These are phyloP conservation scores for Bos indicus DNA, from an alignment of 2,113 vertebrate genomes.

Conservation along the genomic window DNA sequence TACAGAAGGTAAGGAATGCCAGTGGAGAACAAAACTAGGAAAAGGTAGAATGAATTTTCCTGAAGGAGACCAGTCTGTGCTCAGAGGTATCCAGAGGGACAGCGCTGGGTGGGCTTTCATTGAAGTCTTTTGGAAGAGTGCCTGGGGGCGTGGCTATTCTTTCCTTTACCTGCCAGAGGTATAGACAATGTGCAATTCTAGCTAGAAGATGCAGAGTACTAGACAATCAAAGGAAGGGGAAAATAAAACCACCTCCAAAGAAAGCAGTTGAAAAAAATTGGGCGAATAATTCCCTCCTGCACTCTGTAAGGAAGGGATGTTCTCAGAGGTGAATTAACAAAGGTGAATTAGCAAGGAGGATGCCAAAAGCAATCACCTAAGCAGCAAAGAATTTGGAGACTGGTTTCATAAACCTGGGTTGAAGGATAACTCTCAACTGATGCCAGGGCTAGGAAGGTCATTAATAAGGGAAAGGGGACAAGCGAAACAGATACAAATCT, in stretches of 20 bases:
- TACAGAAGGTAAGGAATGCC: conserved; percentile 1
- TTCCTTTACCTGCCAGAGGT: conserved; percentile 19
- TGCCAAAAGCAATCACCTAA: conserved; percentile 64
- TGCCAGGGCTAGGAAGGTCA: conserved; percentile 61
- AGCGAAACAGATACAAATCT: conserved; percentile 52
- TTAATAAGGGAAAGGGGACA: conserved; percentile 45
- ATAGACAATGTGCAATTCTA: conserved; percentile 33
- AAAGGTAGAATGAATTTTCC: conserved; percentile 39
- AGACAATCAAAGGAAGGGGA: conserved; percentile 47
- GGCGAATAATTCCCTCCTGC: conserved; percentile 41
- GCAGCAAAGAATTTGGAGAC: conserved; percentile 61
- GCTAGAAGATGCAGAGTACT: not conserved
- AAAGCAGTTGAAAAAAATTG: conserved; percentile 47
- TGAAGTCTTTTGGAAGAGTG: conserved; percentile 32
- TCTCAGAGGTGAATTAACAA: conserved; percentile 60
- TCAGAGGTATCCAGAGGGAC: not conserved
- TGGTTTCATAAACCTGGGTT: conserved; percentile 11
- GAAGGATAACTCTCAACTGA: conserved; percentile 38
- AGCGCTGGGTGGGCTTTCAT: not conserved
- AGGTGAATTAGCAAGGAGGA: conserved; percentile 54
- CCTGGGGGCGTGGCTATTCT: not conserved
- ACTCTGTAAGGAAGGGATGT: conserved; percentile 41
- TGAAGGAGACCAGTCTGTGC: not conserved
- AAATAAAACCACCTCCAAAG: conserved; percentile 29
- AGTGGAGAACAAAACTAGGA: conserved; percentile 16